These are phyloP conservation scores for Seira ritae DNA, from an alignment of 2,888 invertebrate genomes.

Conservation along the genomic window DNA sequence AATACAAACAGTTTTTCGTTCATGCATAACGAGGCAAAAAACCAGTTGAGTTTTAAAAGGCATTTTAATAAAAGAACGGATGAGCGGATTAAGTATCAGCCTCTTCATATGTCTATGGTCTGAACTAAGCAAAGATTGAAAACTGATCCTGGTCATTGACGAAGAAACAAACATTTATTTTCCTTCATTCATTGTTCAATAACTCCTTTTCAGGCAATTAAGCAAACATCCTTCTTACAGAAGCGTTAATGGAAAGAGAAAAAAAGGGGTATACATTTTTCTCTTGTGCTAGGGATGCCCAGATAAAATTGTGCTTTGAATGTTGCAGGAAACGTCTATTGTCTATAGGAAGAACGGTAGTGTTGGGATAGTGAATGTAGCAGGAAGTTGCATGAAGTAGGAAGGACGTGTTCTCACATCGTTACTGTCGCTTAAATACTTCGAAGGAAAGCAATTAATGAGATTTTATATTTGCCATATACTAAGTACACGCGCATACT, in stretches of 20 bases:
- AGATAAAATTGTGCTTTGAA: conserved; percentile 12
- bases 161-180: neutral
- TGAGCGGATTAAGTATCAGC: neutral
- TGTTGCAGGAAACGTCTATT: conserved; percentile 61
- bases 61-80: neutral
- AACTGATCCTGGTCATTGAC: conserved; percentile 21
- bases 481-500: no score
- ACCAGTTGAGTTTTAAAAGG: neutral
- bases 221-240: neutral
- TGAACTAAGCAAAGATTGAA: conserved; percentile 7
- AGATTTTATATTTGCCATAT: no score
- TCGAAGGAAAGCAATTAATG: neutral
- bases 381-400: conserved; percentile 43
- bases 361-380: conserved; percentile 20
- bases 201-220: neutral
- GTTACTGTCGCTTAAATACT: neutral
- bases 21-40: neutral
- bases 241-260: conserved; percentile 1
- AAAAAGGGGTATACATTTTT: neutral
- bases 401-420: conserved; percentile 4
- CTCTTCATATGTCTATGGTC: neutral
- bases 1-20: neutral
- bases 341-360: conserved; percentile 21
- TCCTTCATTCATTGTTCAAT: neutral
- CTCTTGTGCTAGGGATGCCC: neutral